Evolutionary conservation across 2,888 invertebrate species (phyloP), one percentile per base, ranked within the genome.

Genomic region (Dusona sp.): DNA sequence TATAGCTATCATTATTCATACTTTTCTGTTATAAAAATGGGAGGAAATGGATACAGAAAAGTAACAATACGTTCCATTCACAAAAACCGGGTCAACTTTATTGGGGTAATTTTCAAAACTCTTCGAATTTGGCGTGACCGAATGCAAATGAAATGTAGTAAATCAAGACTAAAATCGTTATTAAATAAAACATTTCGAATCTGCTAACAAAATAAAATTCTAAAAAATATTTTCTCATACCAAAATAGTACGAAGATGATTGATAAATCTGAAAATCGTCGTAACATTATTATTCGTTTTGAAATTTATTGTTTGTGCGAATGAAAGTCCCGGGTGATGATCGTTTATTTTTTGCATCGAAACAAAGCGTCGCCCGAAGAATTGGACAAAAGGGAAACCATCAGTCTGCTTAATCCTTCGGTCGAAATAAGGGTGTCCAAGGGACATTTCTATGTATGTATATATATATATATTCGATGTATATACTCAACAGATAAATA

Each of bases 391-490:
- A 79, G 57, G 45, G 29, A 79, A 36, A 54, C 77, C 19, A 65
- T 70, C 79, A 33, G 51, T 42, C 38, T 48, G 70, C 29, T 57
- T 70, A 68, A 79, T 72, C 61, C 70, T 16, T 79, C 42, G 61
- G 45, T 61, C 4, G 70, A 51, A 67, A 45, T 61, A 70, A 80
- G 72, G 70, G 45, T 45, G 42, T 16, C 7, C 72, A 54, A 29
- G 36, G 33, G 48, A 25, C 38, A 79, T 33, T 22, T n/a, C 78
- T 19, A 33, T 16, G 33, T 57, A 51, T 51, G 51, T 64, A 67
- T 64, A 64, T 65, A 61, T 67, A 38, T 25, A 67, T 8, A 70
- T n/a, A n/a, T n/a, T 45, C 45, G 11, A 13, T 45, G 2, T 45
- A 45, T 19, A 19, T 7, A 61, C 29, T 29, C 29, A n/a, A 61